These are phyloP conservation scores for Amphiura filiformis DNA, from an alignment of 35 echinoderm and acorn worm genomes.

Conservation along the genomic window DNA sequence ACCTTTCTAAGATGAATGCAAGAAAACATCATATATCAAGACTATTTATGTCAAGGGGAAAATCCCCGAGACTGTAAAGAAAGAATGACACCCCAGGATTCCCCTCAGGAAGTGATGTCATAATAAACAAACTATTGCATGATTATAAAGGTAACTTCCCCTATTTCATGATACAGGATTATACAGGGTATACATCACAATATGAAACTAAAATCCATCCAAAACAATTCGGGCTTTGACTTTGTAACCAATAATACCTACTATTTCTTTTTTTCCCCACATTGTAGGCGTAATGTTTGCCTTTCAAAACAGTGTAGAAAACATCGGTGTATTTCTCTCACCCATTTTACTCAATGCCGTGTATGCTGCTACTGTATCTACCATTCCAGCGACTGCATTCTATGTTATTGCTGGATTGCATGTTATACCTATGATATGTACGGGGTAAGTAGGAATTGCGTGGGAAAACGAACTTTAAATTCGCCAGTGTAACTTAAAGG, in stretches of 20 bases:
- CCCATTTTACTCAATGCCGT: not conserved
- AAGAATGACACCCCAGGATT: too few species aligned
- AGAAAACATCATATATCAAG: too few species aligned
- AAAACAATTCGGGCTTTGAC: not conserved
- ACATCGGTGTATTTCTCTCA: not conserved
- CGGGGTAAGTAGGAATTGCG: not conserved
- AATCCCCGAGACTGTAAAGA: too few species aligned
- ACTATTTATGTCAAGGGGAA: too few species aligned
- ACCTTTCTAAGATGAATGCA: too few species aligned
- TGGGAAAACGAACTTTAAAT: too few species aligned
- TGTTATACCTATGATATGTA: not conserved
- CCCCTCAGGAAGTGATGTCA: too few species aligned
- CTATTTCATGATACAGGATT: not conserved
- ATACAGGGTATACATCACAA: not conserved
- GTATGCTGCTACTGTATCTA: slow-evolving; percentile 14
- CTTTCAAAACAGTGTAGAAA: slow-evolving; percentile 3
- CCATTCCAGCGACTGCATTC: not conserved
- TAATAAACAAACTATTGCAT: too few species aligned
- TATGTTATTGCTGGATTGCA: not conserved
- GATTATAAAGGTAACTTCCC: too few species aligned
- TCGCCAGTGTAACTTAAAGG: too few species aligned
- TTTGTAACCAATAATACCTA: not conserved
- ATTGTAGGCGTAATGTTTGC: slow-evolving; percentile 20
- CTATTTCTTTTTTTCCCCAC: not conserved
- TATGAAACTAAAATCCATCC: not conserved